These are phyloP conservation scores for Myanophis thanlyinensis DNA, from an alignment of 2,113 vertebrate genomes.

Conservation along the genomic window DNA sequence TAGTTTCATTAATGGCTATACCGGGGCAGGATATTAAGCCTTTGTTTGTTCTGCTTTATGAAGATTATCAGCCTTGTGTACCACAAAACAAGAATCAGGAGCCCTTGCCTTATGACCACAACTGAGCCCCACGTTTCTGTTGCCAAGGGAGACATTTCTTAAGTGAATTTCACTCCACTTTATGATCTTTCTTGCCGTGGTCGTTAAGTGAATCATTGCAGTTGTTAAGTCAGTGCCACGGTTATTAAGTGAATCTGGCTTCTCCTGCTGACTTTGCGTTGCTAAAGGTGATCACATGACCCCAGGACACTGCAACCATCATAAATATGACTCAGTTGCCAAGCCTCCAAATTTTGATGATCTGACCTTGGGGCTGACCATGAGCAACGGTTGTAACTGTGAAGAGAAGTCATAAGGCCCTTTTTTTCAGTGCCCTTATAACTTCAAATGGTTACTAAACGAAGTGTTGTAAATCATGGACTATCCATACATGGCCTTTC, in stretches of 20 bases:
- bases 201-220: not conserved
- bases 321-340: not conserved
- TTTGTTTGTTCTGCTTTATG: slow-evolving; percentile 60
- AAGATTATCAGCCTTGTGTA: slow-evolving; percentile 37
- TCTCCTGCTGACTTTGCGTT: not conserved
- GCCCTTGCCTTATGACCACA: not conserved
- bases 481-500: slow-evolving; percentile 7
- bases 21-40: slow-evolving; percentile 58
- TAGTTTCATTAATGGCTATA: slow-evolving; percentile 70
- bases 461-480: not conserved
- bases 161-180: not conserved
- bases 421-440: not conserved
- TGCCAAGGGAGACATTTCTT: not conserved
- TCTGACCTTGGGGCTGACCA: not conserved
- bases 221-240: not conserved
- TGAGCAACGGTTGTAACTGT: not conserved
- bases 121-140: not conserved
- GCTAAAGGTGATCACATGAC: not conserved
- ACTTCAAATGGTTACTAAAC: not conserved
- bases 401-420: not conserved
- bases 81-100: not conserved
- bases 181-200: not conserved
- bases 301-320: not conserved
- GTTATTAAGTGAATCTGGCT: not conserved
- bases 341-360: not conserved